phyloP scores from a whole-genome alignment of 2,797 vertebrate genomes.

The Dendrocincla tyrannina region DNA sequence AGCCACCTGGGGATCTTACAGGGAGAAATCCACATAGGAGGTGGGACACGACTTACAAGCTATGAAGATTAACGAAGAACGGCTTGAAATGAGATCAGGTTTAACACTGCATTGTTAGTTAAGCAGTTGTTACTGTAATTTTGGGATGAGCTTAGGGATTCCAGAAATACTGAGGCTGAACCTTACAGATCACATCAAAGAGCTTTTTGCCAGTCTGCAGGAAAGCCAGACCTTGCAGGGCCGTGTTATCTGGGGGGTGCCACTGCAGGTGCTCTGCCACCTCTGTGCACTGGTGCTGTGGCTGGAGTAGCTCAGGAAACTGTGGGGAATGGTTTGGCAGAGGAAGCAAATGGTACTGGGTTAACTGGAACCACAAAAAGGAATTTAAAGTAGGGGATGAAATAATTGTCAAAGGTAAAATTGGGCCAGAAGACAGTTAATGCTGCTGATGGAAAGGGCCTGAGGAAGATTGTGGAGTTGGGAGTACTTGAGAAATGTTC shows the following conservation, averaged over 20 bases:
- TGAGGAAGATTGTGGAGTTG: not conserved
- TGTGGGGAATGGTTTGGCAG: accelerated
- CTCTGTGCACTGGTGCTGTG: not conserved
- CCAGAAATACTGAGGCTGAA: not conserved
- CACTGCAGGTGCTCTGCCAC: not conserved
- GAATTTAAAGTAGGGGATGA: not conserved
- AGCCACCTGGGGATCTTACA: not conserved
- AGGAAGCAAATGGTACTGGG: not conserved
- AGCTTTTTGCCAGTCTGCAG: not conserved
- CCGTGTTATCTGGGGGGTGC: accelerated
- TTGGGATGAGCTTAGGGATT: not conserved
- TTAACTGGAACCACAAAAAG: not conserved
- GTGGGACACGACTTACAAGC: not conserved
- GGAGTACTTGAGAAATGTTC: not conserved
- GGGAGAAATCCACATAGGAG: not conserved
- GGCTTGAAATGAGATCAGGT: not conserved
- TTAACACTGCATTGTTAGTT: not conserved
- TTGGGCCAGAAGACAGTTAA: accelerated
- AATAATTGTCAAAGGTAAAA: not conserved
- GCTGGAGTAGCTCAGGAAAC: not conserved
- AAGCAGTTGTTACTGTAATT: not conserved
- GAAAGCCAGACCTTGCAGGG: not conserved
- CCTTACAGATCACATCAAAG: not conserved
- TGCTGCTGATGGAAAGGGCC: not conserved
- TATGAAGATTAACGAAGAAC: not conserved